Percentiles rank a stretch among this genome's conserved stretches.
phyloP scores from a whole-genome alignment of 2,113 vertebrate genomes.

The Condylura cristata region DNA sequence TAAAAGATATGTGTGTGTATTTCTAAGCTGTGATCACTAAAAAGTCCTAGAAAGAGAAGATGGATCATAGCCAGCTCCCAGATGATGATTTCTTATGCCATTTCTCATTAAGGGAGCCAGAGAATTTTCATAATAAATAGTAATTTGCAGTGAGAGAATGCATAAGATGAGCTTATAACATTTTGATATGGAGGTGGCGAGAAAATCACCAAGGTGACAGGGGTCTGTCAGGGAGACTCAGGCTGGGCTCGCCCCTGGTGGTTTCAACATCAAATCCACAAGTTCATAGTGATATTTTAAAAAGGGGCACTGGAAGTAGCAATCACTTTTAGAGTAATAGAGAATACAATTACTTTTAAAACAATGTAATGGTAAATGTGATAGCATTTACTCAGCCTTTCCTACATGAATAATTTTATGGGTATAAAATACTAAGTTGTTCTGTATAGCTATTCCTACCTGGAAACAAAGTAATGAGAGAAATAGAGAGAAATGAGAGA shows the following conservation, averaged over 20 bases:
- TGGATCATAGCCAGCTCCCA: not conserved
- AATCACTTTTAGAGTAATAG: not conserved
- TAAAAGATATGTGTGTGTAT: not conserved
- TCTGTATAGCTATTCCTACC: not conserved
- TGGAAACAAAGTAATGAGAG: not conserved
- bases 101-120: not conserved
- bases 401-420: not conserved
- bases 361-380: not conserved
- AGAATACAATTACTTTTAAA: slow-evolving; percentile 10
- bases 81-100: not conserved
- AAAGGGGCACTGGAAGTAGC: not conserved
- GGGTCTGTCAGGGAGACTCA: not conserved
- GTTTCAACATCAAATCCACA: not conserved
- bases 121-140: not conserved
- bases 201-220: not conserved
- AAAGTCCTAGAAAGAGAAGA: not conserved
- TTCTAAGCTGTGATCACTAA: not conserved
- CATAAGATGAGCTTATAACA: not conserved
- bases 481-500: not conserved
- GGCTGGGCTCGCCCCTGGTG: too few species aligned
- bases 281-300: not conserved
- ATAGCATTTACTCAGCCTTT: not conserved
- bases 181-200: not conserved
- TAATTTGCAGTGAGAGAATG: not conserved
- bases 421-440: not conserved